Conservation (phyloP, 1,140 invertebrate species). For the Leptopilina clavipes region DNA sequence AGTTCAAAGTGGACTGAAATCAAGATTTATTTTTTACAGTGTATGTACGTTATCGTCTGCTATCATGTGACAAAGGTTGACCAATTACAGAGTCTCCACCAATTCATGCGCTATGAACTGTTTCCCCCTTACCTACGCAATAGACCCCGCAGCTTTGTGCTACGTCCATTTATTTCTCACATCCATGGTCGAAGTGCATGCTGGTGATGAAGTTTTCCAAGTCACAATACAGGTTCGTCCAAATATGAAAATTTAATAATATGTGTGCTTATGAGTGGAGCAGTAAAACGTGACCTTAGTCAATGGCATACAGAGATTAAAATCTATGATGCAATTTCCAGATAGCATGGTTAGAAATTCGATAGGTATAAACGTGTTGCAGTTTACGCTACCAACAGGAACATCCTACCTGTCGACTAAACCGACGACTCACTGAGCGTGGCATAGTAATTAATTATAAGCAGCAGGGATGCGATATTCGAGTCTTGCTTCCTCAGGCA, state of each 20-base stretch:
- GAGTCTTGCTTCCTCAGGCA: constrained; percentile 35
- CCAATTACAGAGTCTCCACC: too few relatives aligned
- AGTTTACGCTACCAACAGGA: constrained; percentile 54
- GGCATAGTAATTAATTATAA: constrained; percentile 71
- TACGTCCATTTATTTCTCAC: too few relatives aligned
- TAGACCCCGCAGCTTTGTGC: too few relatives aligned
- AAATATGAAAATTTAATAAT: background rate
- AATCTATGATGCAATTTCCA: constrained; percentile 14
- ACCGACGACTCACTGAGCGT: constrained; percentile 67
- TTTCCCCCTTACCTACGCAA: too few relatives aligned
- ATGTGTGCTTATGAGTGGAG: background rate
- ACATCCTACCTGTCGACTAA: constrained; percentile 59
- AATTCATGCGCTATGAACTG: too few relatives aligned
- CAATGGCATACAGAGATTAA: constrained; percentile 5
- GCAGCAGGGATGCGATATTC: constrained; percentile 63
- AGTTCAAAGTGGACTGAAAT: too few relatives aligned
- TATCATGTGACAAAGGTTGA: too few relatives aligned
- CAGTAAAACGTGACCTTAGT: background rate
- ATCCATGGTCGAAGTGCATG: too few relatives aligned
- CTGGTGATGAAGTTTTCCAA: too few relatives aligned
- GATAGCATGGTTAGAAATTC: constrained; percentile 26
- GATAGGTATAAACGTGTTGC: constrained; percentile 58
- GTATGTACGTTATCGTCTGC: too few relatives aligned
- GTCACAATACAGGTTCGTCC: too few relatives aligned
- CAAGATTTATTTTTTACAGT: too few relatives aligned